Conservation (phyloP, 2,888 invertebrate species). For the Pinctada fucata region DNA sequence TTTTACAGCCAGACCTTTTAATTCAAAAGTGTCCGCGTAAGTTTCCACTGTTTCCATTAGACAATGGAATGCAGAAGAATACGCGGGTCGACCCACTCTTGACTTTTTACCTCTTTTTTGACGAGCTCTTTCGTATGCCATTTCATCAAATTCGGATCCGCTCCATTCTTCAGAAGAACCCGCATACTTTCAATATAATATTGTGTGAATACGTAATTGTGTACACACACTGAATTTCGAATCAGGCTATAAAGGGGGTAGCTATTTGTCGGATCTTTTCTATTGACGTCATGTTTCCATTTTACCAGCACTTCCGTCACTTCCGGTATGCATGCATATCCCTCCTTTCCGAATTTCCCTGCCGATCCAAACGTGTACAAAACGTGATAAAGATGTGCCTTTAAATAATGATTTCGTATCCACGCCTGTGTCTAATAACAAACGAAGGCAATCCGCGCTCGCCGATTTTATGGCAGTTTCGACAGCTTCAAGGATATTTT, state of each 20-base stretch:
- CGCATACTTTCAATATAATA: slow-evolving; percentile 61
- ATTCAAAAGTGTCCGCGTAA: slow-evolving; percentile 55
- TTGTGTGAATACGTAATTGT: slow-evolving; percentile 59
- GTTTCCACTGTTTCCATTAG: slow-evolving; percentile 62
- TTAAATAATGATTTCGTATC: no score
- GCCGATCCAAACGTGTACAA: slow-evolving; percentile 62
- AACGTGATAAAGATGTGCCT: slow-evolving; percentile 67
- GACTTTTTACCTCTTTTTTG: slow-evolving; percentile 50
- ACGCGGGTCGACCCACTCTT: slow-evolving; percentile 51
- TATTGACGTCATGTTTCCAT: slow-evolving; percentile 60
- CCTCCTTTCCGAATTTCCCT: slow-evolving; percentile 46
- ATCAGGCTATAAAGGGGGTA: slow-evolving; percentile 71
- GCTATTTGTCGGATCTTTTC: slow-evolving; percentile 59
- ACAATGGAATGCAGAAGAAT: slow-evolving; percentile 62
- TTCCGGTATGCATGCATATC: slow-evolving; percentile 57
- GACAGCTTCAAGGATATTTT: no score
- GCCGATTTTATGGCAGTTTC: no score
- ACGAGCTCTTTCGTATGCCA: slow-evolving; percentile 44
- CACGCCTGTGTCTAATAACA: no score
- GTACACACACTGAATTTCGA: slow-evolving; percentile 59
- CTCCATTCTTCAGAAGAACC: slow-evolving; percentile 62
- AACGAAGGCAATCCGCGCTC: no score
- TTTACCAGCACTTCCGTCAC: slow-evolving; percentile 64
- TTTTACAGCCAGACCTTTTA: slow-evolving; percentile 49
- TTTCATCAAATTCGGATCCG: slow-evolving; percentile 71